Evolutionary conservation across 2,888 invertebrate genomes (phyloP), one percentile per base, ranked within the genome.

Genomic region (Ennomos quercinarius): DNA sequence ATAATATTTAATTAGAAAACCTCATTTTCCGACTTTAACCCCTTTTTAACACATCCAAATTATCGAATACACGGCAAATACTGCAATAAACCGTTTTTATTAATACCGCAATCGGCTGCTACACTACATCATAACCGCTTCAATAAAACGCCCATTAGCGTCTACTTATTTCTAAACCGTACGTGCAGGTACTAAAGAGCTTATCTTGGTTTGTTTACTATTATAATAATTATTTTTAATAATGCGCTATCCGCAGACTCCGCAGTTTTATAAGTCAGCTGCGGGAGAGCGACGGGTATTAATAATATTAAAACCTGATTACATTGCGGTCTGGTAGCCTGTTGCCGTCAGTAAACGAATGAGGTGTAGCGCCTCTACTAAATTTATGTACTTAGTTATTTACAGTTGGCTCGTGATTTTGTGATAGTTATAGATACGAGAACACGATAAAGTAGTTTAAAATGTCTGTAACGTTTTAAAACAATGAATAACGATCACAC

Each of bases 221-320:
- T 17, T 17, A 41, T 50, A 27, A 27, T 27, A 27, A 27, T 27
- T 27, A 41, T 40, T 50, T 50, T 50, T 38, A 43, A 55, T 41
- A 48, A 47, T 37, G 46, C 41, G 36, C 36, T 43, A 49, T 44
- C 44, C 56, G 27, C 27, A 36, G 43, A 48, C 27, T 38, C 44
- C 36, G 39, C 49, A 38, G 50, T 45, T 49, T 50, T 49, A 42
- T 43, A 9, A 57, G 45, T 45, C 11, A 44, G 40, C 11, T 11
- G 81, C 77, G 84, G 85, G 85, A 84, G 85, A 83, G 80, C 71
- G 58, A 55, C 61, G 66, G 55, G 57, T 80, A 77, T 80, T 78
- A 78, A 77, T 80, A 81, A 76, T 70, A 75, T 76, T 70, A 62
- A 50, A 52, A 70, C 60, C 58, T 53, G 64, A 62, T 66, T 67